Conservation (phyloP, 2,797 vertebrate species). For the Cephalopachus bancanus region DNA sequence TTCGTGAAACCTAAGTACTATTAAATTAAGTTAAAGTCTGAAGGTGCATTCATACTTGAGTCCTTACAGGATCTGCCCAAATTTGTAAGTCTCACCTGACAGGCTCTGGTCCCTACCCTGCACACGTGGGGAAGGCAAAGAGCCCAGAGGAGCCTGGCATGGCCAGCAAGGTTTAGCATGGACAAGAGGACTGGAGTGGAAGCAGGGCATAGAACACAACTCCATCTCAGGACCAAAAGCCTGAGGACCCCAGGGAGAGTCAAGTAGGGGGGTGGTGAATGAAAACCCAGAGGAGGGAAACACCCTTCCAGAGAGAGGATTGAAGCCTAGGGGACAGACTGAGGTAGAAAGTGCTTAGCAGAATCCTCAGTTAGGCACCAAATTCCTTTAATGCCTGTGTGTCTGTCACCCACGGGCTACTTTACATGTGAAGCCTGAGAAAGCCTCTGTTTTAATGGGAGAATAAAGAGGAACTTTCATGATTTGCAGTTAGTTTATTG, state of each 20-base stretch:
- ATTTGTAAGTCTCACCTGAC: not conserved
- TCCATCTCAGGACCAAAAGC: too few species aligned
- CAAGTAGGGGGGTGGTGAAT: too few species aligned
- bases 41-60: too few species aligned
- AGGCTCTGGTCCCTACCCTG: not conserved
- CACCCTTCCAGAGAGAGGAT: not conserved
- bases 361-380: not conserved
- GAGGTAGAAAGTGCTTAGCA: not conserved
- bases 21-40: too few species aligned
- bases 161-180: too few species aligned
- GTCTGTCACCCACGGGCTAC: too few species aligned
- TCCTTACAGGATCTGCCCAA: not conserved
- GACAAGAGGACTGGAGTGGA: not conserved
- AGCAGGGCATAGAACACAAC: not conserved
- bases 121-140: not conserved
- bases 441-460: not conserved
- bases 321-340: accelerated
- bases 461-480: not conserved
- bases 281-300: not conserved
- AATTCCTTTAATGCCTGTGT: too few species aligned
- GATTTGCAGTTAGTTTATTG: too few species aligned
- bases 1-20: too few species aligned
- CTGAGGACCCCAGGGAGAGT: too few species aligned
- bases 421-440: too few species aligned
- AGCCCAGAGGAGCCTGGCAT: too few species aligned